phyloP scores from a whole-genome alignment of 2,888 invertebrate genomes.

The Mantis religiosa region DNA sequence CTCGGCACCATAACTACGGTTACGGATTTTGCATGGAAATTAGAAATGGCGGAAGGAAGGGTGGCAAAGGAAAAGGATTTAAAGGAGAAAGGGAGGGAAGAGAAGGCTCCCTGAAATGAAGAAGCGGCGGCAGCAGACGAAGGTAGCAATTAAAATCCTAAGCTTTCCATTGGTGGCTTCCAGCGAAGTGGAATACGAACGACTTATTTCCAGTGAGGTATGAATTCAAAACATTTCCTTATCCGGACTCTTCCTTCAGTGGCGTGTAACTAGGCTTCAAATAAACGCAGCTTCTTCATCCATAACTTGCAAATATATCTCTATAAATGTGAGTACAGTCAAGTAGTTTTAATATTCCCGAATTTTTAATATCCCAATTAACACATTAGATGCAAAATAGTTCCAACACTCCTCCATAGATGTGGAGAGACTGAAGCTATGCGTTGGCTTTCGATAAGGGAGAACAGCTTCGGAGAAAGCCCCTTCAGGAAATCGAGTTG shows the following conservation, averaged over 20 bases:
- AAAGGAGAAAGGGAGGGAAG: slow-evolving; percentile 20
- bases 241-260: not conserved
- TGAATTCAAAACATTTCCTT: slow-evolving; percentile 12
- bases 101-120: slow-evolving; percentile 16
- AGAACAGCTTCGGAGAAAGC: no score
- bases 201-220: slow-evolving; percentile 13
- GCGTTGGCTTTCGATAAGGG: no score
- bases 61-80: slow-evolving; percentile 16
- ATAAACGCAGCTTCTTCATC: no score
- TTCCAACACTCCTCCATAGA: no score
- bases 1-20: slow-evolving; percentile 16
- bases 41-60: slow-evolving; percentile 29
- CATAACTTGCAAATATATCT: no score
- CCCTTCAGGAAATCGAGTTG: no score
- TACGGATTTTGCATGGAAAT: slow-evolving; percentile 31
- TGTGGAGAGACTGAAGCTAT: no score
- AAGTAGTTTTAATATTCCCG: no score
- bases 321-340: no score
- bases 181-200: slow-evolving; percentile 5
- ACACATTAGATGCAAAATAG: no score
- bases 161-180: slow-evolving; percentile 28
- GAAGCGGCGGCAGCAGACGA: slow-evolving; percentile 28
- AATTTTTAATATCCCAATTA: no score
- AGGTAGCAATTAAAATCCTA: slow-evolving; percentile 30
- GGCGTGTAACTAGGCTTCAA: not conserved